Evolutionary conservation across 35 echinoderm and acorn worm species (phyloP).

Genomic region (Heliocidaris erythrogramma): DNA sequence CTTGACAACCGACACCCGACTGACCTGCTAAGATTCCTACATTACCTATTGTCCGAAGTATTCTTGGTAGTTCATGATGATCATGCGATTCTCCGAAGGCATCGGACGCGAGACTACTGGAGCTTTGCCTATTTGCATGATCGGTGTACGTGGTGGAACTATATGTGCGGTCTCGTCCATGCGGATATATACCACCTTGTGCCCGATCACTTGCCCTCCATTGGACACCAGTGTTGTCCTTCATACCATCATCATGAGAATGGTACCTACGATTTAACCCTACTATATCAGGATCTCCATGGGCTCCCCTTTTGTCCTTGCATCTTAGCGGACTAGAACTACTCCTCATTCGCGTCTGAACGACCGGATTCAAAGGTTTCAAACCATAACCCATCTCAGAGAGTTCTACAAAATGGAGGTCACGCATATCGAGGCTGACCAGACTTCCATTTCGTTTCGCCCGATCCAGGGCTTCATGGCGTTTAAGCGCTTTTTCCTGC

Average conservation of each 20-base stretch:
- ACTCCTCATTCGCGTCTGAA: constrained; percentile 25
- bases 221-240: constrained; percentile 38
- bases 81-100: constrained; percentile 56
- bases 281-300: background rate
- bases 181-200: constrained; percentile 21
- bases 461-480: constrained; percentile 72
- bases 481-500: constrained; percentile 92
- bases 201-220: background rate
- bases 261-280: constrained; percentile 22
- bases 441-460: constrained; percentile 83
- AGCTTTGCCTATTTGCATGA: constrained; percentile 76
- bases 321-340: constrained; percentile 6
- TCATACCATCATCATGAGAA: constrained; percentile 20
- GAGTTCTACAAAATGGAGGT: constrained; percentile 26
- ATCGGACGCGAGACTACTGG: constrained; percentile 79
- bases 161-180: constrained; percentile 53
- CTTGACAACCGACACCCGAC: constrained; percentile 35
- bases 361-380: background rate
- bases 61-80: constrained; percentile 38
- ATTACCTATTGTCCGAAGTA: constrained; percentile 57
- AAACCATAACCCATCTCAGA: constrained; percentile 21
- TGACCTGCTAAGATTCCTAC: constrained; percentile 60
- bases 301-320: background rate
- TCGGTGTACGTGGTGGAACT: constrained; percentile 71
- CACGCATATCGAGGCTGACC: constrained; percentile 74